A percentile compares a stretch with the other conserved stretches of the same genome.
Evolutionary conservation across 2,797 vertebrate genomes (phyloP).

Genomic region (Siniperca undulata): DNA sequence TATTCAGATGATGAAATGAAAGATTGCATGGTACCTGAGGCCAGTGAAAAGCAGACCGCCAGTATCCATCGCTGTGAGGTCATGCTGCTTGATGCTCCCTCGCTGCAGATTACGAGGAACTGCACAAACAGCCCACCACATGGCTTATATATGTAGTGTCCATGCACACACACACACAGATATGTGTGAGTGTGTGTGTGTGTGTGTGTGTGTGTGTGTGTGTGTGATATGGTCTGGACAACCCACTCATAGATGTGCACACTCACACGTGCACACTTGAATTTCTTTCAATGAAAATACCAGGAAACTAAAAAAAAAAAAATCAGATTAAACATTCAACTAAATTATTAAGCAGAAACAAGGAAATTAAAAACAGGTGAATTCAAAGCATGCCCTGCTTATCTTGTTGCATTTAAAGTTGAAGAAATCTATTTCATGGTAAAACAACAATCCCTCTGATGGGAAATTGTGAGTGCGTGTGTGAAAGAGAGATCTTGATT

Average conservation of each 20-base stretch:
- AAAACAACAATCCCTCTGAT: not conserved
- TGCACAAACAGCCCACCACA: not conserved
- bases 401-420: constrained; percentile 8
- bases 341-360: not conserved
- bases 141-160: constrained; percentile 46
- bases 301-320: constrained; percentile 62
- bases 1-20: not conserved
- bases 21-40: constrained; percentile 60
- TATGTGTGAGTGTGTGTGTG: too few species aligned
- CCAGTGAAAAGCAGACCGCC: constrained; percentile 42
- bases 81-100: constrained; percentile 52
- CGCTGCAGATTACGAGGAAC: not conserved
- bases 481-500: not conserved
- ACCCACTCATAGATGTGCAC: not conserved
- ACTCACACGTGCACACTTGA: not conserved
- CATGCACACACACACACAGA: not conserved
- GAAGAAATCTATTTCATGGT: not conserved
- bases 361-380: not conserved
- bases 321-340: constrained; percentile 59
- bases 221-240: not conserved
- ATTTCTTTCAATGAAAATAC: constrained; percentile 39
- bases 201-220: not conserved
- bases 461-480: constrained; percentile 4
- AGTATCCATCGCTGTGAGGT: constrained; percentile 35
- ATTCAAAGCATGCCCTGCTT: not conserved